phyloP scores from a whole-genome alignment of 30 jellyfish, hydroid and myxozoan species.

The Sanderia malayensis region DNA sequence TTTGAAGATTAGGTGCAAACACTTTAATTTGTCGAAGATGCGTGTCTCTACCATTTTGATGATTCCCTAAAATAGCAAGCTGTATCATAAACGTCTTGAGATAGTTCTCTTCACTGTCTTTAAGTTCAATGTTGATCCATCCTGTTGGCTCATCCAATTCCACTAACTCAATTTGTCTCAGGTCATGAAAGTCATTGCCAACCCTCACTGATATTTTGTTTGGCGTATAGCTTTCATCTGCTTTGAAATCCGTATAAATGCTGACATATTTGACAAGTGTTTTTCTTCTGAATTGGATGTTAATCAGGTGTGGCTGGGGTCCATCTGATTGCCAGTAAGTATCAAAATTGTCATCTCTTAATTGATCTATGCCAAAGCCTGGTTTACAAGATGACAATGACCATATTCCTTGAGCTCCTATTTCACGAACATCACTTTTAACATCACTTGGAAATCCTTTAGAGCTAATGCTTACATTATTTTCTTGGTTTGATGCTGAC shows the following conservation, averaged over 20 bases:
- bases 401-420: constrained; percentile 95
- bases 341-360: constrained; percentile 71
- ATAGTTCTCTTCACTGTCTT: constrained; percentile 44
- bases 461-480: constrained; percentile 23
- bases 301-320: constrained; percentile 97
- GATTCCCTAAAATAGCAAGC: constrained; percentile 90
- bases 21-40: constrained; percentile 85
- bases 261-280: constrained; percentile 83
- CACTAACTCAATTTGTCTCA: constrained; percentile 77
- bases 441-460: constrained; percentile 55
- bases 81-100: constrained; percentile 93
- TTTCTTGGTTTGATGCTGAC: constrained; percentile 46
- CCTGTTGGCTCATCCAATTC: constrained; percentile 97
- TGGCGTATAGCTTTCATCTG: constrained; percentile 99
- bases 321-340: constrained; percentile 99
- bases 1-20: constrained; percentile 86
- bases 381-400: constrained; percentile 94
- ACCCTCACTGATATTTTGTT: constrained; percentile 85
- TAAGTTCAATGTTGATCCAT: constrained; percentile 90
- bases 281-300: constrained; percentile 75
- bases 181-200: constrained; percentile 96
- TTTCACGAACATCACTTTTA: constrained; percentile 79
- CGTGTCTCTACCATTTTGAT: constrained; percentile 98
- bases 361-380: constrained; percentile 91
- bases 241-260: constrained; percentile 86